These are phyloP conservation scores for Diprion similis DNA, from an alignment of 1,140 invertebrate species.

Conservation along the genomic window DNA sequence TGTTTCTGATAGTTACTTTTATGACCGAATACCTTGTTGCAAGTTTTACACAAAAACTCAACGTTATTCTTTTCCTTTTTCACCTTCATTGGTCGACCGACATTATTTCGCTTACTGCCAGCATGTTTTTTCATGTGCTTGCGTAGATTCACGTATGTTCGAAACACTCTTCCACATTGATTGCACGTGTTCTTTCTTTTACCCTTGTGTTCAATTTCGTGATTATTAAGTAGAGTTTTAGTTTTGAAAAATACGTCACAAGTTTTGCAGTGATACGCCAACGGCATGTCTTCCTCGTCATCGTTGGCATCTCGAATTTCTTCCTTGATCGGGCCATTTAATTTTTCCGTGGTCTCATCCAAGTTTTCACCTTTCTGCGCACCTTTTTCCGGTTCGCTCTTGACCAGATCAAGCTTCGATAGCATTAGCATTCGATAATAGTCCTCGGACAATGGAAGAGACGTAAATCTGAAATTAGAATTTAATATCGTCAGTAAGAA, in stretches of 20 bases:
- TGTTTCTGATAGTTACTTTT: slow-evolving; percentile 58
- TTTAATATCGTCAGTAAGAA: slow-evolving; percentile 45
- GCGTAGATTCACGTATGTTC: slow-evolving; percentile 41
- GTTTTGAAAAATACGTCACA: slow-evolving; percentile 46
- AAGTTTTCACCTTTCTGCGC: background rate
- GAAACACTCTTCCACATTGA: slow-evolving; percentile 49
- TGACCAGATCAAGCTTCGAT: slow-evolving; percentile 47
- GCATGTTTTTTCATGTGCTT: slow-evolving; percentile 53
- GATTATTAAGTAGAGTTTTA: slow-evolving; percentile 42
- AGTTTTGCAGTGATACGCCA: slow-evolving; percentile 46
- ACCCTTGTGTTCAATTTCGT: slow-evolving; percentile 43
- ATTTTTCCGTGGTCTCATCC: slow-evolving; percentile 26
- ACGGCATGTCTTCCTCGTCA: slow-evolving; percentile 38
- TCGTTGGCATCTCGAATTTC: slow-evolving; percentile 28
- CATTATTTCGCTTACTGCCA: slow-evolving; percentile 16
- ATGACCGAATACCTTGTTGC: slow-evolving; percentile 54
- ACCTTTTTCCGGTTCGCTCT: slow-evolving; percentile 31
- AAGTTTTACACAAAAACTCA: slow-evolving; percentile 51
- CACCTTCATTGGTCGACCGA: slow-evolving; percentile 25
- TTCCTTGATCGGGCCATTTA: slow-evolving; percentile 24
- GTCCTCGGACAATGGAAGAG: slow-evolving; percentile 42
- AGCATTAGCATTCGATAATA: slow-evolving; percentile 48
- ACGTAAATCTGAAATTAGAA: slow-evolving; percentile 57
- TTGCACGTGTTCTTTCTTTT: slow-evolving; percentile 49
- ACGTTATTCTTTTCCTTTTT: slow-evolving; percentile 40